A percentile compares a stretch with the other conserved stretches of the same genome.
phyloP scores from a whole-genome alignment of 2,888 invertebrate species.

The Trissolcus japonicus region DNA sequence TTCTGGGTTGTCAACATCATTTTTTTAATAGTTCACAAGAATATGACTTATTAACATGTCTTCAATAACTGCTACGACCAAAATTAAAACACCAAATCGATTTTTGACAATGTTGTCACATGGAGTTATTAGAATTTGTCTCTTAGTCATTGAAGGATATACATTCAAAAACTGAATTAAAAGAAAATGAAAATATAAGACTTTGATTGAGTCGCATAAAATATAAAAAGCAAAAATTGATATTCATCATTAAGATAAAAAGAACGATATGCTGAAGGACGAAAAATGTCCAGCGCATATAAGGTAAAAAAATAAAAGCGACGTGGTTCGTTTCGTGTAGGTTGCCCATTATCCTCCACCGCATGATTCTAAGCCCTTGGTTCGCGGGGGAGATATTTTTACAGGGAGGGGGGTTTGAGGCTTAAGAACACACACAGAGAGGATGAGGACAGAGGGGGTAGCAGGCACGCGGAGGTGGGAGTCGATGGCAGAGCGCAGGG shows the following conservation, averaged over 20 bases:
- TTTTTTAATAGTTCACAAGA: too few relatives aligned
- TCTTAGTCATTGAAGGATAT: too few relatives aligned
- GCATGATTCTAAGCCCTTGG: neutral
- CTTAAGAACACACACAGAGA: slow-evolving; percentile 17
- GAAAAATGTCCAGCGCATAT: neutral
- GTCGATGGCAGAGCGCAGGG: slow-evolving; percentile 57
- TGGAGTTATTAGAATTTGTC: too few relatives aligned
- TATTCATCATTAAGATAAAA: neutral
- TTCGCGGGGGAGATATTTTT: slow-evolving; percentile 17
- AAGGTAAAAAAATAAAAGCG: neutral
- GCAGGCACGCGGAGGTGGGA: slow-evolving; percentile 53
- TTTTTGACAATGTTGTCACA: too few relatives aligned
- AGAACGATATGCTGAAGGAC: neutral
- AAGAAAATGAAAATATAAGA: too few relatives aligned
- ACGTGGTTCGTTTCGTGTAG: neutral
- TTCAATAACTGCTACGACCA: too few relatives aligned
- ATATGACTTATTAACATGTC: too few relatives aligned
- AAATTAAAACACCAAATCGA: too few relatives aligned
- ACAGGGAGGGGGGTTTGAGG: slow-evolving; percentile 25
- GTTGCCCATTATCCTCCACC: neutral
- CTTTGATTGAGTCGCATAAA: too few relatives aligned
- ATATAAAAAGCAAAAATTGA: neutral
- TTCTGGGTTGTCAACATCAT: too few relatives aligned
- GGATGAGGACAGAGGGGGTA: slow-evolving; percentile 30
- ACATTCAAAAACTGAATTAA: too few relatives aligned